Evolutionary conservation across 2,797 vertebrate genomes (phyloP).

Genomic region (Thripadectes ignobilis): DNA sequence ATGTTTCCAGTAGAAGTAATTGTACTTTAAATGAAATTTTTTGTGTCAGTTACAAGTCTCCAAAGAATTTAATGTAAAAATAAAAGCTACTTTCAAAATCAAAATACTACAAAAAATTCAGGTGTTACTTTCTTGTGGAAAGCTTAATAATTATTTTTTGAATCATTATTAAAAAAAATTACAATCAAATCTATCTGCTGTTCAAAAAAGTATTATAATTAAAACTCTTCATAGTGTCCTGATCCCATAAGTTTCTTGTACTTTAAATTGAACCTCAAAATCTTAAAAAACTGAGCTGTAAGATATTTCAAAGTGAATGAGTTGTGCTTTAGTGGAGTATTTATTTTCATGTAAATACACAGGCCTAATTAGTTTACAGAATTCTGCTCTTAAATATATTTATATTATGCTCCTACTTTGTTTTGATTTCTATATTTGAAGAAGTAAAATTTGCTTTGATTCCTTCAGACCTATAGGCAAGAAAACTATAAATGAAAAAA

Average conservation of each 20-base stretch:
- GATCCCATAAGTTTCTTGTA: neutral
- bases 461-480: neutral
- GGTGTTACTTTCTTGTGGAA: neutral
- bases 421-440: neutral
- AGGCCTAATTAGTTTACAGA: neutral
- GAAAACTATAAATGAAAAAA: neutral
- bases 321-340: neutral
- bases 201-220: neutral
- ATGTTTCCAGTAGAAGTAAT: neutral
- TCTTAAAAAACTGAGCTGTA: neutral
- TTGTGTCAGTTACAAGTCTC: neutral
- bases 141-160: neutral
- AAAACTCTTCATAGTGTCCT: neutral
- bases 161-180: neutral
- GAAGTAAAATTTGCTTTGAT: neutral
- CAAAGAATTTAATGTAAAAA: neutral
- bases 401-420: neutral
- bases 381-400: neutral
- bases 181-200: neutral
- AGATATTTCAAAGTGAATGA: neutral
- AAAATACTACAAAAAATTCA: neutral
- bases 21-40: neutral
- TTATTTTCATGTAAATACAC: neutral
- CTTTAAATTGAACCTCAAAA: neutral
- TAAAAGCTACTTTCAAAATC: neutral